Conservation (phyloP, 2,888 invertebrate genomes). For the Drosophila buzzatii region DNA sequence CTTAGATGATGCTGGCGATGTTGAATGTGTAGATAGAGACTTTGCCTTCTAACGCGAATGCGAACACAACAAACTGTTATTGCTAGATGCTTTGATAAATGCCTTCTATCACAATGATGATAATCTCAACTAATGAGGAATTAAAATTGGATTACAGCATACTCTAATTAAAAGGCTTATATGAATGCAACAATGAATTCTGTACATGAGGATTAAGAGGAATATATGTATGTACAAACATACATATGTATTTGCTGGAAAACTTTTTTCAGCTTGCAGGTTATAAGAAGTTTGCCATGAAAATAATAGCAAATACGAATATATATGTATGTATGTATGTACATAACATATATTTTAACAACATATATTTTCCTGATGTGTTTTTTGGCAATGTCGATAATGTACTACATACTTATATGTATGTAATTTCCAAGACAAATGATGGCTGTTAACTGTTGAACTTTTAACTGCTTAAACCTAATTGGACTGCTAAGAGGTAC, state of each 20-base stretch:
- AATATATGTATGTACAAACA: constrained; percentile 2
- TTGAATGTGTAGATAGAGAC: constrained; percentile 45
- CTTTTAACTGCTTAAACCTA: constrained; percentile 13
- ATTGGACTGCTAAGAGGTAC: constrained; percentile 30
- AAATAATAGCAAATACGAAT: neutral
- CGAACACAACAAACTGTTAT: constrained; percentile 49
- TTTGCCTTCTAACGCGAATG: constrained; percentile 32
- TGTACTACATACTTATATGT: neutral
- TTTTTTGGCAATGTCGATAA: neutral
- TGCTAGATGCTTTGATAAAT: constrained; percentile 63
- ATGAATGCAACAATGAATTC: constrained; percentile 50
- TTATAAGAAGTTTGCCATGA: constrained; percentile 8
- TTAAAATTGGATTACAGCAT: constrained; percentile 67
- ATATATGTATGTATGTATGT: neutral
- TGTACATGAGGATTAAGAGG: constrained; percentile 27
- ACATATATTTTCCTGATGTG: no score
- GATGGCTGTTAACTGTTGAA: constrained; percentile 3
- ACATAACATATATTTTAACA: no score
- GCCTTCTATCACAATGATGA: constrained; percentile 61
- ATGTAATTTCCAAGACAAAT: neutral
- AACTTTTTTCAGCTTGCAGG: neutral
- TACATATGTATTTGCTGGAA: neutral
- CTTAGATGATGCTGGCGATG: constrained; percentile 32
- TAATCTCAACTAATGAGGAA: constrained; percentile 73
- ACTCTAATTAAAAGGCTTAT: constrained; percentile 63